Evolutionary conservation across 1,140 invertebrate genomes (phyloP), one percentile per base, ranked within the genome.

Genomic region (Trachymyrmex septentrionalis): DNA sequence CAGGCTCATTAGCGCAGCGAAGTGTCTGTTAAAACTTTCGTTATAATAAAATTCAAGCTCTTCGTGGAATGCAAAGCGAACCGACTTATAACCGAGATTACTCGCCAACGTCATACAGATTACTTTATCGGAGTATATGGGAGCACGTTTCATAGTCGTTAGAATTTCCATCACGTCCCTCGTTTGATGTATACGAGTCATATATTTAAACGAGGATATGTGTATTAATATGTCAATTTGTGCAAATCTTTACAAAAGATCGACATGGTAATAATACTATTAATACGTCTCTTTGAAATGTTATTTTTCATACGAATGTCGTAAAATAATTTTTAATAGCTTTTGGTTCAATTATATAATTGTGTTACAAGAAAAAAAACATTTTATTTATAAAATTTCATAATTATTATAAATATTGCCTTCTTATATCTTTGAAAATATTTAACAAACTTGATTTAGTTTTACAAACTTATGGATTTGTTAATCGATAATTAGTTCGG

Each of bases 141-240:
- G 64, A 69, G 48, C 59, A 77, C 59, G 59, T 85, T 48, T 44
- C 7, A 19, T 44, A 21, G 24, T 77, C 30, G 57, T 85, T 78
- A 38, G 82, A 66, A 85, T 85, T 85, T 76, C 44, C 2, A 85
- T 85, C 71, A 85, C 82, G 82, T 77, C 30, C 14, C 59, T 27
- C 24, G 38, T 30, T 85, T 85, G 57, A 76, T 38, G 19, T 77
- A 64, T 85, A 64, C 16, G 50, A 77, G 69, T 81, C 48, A 21
- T 64, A n/a, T 34, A 81, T 67, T 80, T 57, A 81, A 81, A n/a
- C 30, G 19, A 14, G 19, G 38, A 67, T 38, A 55, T 53, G 24
- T 55, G 2, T 69, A 69, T 81, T 63, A 44, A 67, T 80, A 78
- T 34, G 21, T 69, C 63, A 69, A 53, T 78, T 14, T 50, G 14